These are phyloP conservation scores for Rhabdomys dilectus DNA, from an alignment of 2,113 vertebrate species.

Conservation along the genomic window DNA sequence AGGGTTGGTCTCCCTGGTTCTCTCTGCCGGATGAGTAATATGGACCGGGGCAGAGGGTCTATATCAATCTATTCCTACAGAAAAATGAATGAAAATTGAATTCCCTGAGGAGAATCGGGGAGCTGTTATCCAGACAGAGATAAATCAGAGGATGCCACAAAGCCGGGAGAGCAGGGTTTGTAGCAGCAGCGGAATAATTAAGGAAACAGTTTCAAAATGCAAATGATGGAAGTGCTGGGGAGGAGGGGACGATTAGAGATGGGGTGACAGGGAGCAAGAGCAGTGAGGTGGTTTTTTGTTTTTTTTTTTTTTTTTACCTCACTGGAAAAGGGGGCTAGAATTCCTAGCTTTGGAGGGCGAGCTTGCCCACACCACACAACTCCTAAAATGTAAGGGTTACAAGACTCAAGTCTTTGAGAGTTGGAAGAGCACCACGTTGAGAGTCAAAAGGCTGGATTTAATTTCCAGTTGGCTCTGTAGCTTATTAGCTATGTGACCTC, in stretches of 20 bases:
- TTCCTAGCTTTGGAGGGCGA: not conserved
- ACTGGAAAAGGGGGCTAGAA: not conserved
- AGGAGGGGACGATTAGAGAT: constrained; percentile 53
- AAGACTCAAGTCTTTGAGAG: not conserved
- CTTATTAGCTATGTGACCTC: constrained; percentile 73
- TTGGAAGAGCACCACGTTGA: not conserved
- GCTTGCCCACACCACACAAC: not conserved
- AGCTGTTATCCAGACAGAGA: constrained; percentile 86
- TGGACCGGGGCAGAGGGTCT: constrained; percentile 84
- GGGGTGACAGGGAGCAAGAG: constrained; percentile 8
- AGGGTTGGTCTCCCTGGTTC: constrained; percentile 56
- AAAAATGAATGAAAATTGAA: constrained; percentile 92
- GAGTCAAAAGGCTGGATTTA: constrained; percentile 67
- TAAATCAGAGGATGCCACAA: constrained; percentile 86
- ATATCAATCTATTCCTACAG: constrained; percentile 86
- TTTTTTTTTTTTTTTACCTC: not conserved
- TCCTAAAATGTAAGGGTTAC: constrained; percentile 45
- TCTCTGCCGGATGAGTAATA: constrained; percentile 79
- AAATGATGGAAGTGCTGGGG: constrained; percentile 67
- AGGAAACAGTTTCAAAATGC: constrained; percentile 85
- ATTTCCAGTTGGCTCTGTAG: constrained; percentile 55
- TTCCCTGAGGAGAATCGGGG: constrained; percentile 83
- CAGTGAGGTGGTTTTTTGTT: too few relatives aligned
- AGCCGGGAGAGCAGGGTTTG: constrained; percentile 75
- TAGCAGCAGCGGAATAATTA: constrained; percentile 83